Base-by-base conservation (phyloP, 2,797 vertebrate genomes). In the Enteromius anoplus region DNA sequence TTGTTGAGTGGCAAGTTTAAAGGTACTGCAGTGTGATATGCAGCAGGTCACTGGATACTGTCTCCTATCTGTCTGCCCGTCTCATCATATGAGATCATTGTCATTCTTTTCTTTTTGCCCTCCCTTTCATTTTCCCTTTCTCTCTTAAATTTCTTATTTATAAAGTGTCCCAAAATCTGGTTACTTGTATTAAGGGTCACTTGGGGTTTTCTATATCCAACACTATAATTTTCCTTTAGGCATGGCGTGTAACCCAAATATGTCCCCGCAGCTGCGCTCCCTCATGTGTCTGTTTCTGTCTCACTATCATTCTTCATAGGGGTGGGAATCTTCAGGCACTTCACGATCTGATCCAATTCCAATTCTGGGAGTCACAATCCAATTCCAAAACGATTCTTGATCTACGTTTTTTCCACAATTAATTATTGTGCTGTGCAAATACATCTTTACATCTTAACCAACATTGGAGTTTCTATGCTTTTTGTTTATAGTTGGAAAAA, bases 1-100 rank as follows among this genome's bases (percentile, higher is more conserved):
- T 91, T 5, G 84, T 75, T 7, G 84, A 87, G 8, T 89, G 92
- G 92, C 88, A 87, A 89, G 87, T 88, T 89, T 92, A 91, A 92
- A 94, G 91, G 89, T 64, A 87, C 70, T 12, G 88, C 73, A 68
- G 32, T 55, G 34, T 64, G 42, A 65, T 91, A 91, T 92, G 92
- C 86, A 84, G 87, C 89, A 86, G 90, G 88, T 87, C 79, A 80
- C 87, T 42, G 86, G 23, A 88, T 92, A 91, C 58, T 23, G 40
- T 85, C 12, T 37, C 37, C 83, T 3, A 71, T 60, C 58, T 77
- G 75, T 88, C 88, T 88, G 87, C 89, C 87, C 85, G 55, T 75
- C 34, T n/a, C n/a, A 17, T 49, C 5, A 17, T 29, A 65, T 62
- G 29, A 51, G 37, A 29, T 79, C 79, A 40, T 47, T 23, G 1